phyloP scores from a whole-genome alignment of 2,797 vertebrate species.

The Mormyrus hasselquistii region DNA sequence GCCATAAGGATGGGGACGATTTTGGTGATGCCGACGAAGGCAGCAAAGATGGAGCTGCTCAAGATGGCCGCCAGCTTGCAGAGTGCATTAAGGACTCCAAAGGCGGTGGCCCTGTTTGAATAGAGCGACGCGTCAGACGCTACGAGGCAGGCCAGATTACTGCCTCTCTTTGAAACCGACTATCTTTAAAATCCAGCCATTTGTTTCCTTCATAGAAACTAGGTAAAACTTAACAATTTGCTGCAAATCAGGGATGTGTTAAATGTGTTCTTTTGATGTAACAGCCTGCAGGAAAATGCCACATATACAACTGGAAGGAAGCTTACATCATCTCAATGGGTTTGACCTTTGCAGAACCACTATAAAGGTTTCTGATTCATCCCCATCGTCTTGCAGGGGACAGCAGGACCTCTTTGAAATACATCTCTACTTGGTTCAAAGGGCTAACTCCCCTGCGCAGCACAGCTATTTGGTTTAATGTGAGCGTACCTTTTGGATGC shows the following conservation, averaged over 20 bases:
- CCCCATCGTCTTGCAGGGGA: not conserved
- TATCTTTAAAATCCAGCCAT: not conserved
- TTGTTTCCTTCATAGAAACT: not conserved
- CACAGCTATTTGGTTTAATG: not conserved
- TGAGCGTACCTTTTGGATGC: conserved; percentile 76
- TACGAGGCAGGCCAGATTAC: not conserved
- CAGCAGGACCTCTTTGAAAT: not conserved
- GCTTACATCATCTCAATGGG: not conserved
- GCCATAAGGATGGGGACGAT: conserved; percentile 86
- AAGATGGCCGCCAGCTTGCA: conserved; percentile 88
- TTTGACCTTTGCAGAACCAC: not conserved
- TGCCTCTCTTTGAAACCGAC: not conserved
- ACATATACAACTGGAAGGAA: not conserved
- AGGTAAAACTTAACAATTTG: not conserved
- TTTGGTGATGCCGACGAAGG: conserved; percentile 84
- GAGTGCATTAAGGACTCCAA: conserved; percentile 85
- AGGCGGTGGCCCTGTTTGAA: conserved; percentile 79
- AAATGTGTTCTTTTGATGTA: not conserved
- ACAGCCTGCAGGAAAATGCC: not conserved
- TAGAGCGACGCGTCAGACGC: not conserved
- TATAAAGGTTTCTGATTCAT: not conserved
- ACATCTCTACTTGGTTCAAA: not conserved
- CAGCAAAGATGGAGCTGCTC: conserved; percentile 87
- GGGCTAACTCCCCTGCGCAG: not conserved
- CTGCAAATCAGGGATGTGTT: not conserved